A percentile compares a stretch with the other conserved stretches of the same genome.
These are phyloP conservation scores for Morpho deidamia DNA, from an alignment of 2,888 invertebrate species.

Conservation along the genomic window DNA sequence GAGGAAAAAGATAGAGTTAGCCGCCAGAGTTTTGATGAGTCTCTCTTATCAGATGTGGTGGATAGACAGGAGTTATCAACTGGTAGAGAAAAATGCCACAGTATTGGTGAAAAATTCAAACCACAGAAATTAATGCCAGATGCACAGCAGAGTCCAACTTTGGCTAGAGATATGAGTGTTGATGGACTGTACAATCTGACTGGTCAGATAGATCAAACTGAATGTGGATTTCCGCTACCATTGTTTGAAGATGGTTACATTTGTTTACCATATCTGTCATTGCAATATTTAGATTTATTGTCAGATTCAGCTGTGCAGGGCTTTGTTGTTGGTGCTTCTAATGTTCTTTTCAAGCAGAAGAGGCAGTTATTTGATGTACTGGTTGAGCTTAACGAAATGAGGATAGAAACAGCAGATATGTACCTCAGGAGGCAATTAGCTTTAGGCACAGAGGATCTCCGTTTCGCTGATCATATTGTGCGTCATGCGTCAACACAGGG, in stretches of 20 bases:
- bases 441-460: slow-evolving; percentile 94
- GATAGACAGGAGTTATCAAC: slow-evolving; percentile 55
- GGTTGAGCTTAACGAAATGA: slow-evolving; percentile 91
- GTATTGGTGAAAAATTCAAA: slow-evolving; percentile 71
- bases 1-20: slow-evolving; percentile 68
- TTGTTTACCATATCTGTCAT: slow-evolving; percentile 96
- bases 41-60: slow-evolving; percentile 49
- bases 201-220: slow-evolving; percentile 82
- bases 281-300: slow-evolving; percentile 95
- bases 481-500: slow-evolving; percentile 87
- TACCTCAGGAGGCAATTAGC: slow-evolving; percentile 90
- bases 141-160: slow-evolving; percentile 71
- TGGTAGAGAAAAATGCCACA: slow-evolving; percentile 69
- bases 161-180: slow-evolving; percentile 84
- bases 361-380: slow-evolving; percentile 94
- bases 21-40: slow-evolving; percentile 66
- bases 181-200: slow-evolving; percentile 80
- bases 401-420: slow-evolving; percentile 90
- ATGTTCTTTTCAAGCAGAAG: slow-evolving; percentile 98
- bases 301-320: slow-evolving; percentile 91
- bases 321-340: slow-evolving; percentile 97
- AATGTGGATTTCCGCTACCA: slow-evolving; percentile 92
- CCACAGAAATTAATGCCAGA: slow-evolving; percentile 53
- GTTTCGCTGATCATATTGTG: slow-evolving; percentile 96
- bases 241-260: slow-evolving; percentile 94